Base-by-base conservation (phyloP, 1,140 invertebrate species). In the Caerostris darwini region DNA sequence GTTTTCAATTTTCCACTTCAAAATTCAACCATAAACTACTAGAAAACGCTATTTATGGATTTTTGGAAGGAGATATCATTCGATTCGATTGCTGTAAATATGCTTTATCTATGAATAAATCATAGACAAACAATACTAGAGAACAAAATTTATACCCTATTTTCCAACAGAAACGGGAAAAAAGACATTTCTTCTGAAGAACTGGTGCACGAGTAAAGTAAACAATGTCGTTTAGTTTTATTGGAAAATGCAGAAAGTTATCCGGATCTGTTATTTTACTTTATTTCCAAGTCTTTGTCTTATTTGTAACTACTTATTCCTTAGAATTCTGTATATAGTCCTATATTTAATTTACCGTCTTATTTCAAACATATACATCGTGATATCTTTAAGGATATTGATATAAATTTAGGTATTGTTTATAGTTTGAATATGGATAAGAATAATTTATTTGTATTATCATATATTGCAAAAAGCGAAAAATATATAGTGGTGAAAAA, bases 21-120 rank as follows among this genome's bases (percentile, higher is more conserved):
- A 14, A 53, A 8, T 77, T 77, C 71, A 50, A 34, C 71, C 53
- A 77, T 77, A 77, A 77, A 77, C 4, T 77, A 77, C 34, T 50
- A 12, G 34, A 77, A 77, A 77, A 50, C 5, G 19, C 34, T 77
- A 50, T 77, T 77, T 77, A 77, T 77, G 71, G 71, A 77, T 34
- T 50, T 77, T 77, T 77, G 71, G 34, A 8, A 8, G 53, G 71
- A 34, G 53, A 77, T 67, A 67, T 17, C 61, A 14, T n/a, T 67
- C 7, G 61, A n/a, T 67, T 67, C 71, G 53, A 77, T 77, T 77
- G 71, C 34, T 77, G 71, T 77, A 77, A 77, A 77, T 77, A 77
- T 53, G 34, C 3, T 77, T 77, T 77, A 77, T 77, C 71, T 77
- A 53, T 77, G 34, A 77, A 77, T 77, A 77, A 77, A 77, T 77